Evolutionary conservation across 2,888 invertebrate species (phyloP), one percentile per base, ranked within the genome.

Genomic region (Drosophila greeni): DNA sequence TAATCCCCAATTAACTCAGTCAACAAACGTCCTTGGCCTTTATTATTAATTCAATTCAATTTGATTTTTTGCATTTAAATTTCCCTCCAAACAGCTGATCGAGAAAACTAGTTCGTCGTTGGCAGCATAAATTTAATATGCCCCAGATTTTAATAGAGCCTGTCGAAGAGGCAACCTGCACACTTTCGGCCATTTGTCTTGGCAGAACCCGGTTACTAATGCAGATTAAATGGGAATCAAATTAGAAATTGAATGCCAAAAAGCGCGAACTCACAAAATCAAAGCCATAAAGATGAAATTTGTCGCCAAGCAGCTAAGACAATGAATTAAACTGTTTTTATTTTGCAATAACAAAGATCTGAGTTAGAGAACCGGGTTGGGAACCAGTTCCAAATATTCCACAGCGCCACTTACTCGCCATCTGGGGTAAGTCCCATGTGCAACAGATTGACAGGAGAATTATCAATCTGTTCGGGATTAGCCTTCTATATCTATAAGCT

Each of bases 211-310:
- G 66, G 52, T 67, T 58, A 3, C 14, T 1, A 45, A 61, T 26
- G 43, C 29, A 24, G 37, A 29, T 43, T 45, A 2, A 37, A 43
- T 34, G 36, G 61, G 40, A 60, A 68, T 40, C 14, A 33, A 18
- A 48, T 65, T 48, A 34, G 31, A 55, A 66, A 33, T 54, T 72
- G 74, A 80, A 81, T 80, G 79, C 67, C 82, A 81, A 83, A 74
- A 71, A 78, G 84, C 70, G 73, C 68, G 48, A 74, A 73, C 43
- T 57, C 49, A 54, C 49, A 60, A 64, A 69, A 51, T 51, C 48
- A 7, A 53, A 24, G 8, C 29, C 12, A 40, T 56, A 49, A 52
- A 53, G 8, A 31, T 31, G 23, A 37, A 61, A 72, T 66, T 58
- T 57, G 71, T 64, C 70, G 60, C 49, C 65, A 67, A 31, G 56